Percentiles rank a stretch among this genome's conserved stretches.
Evolutionary conservation across 2,797 vertebrate species (phyloP).

Genomic region (Melanotaenia nigrans): DNA sequence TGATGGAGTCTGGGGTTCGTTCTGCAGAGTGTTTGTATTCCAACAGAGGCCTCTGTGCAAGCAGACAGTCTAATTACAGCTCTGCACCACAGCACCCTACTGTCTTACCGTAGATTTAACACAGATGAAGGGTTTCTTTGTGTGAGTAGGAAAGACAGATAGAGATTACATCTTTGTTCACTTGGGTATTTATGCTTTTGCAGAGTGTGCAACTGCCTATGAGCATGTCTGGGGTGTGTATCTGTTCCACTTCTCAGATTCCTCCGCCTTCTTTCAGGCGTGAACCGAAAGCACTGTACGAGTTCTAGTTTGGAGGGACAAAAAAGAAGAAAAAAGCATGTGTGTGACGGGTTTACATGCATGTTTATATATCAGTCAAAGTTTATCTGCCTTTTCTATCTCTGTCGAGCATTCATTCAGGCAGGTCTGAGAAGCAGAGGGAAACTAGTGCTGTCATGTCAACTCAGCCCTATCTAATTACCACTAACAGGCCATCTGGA

Average conservation of each 20-base stretch:
- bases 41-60: constrained; percentile 58
- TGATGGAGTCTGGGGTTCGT: constrained; percentile 57
- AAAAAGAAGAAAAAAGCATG: background rate
- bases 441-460: constrained; percentile 44
- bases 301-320: background rate
- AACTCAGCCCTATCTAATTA: constrained; percentile 67
- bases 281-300: constrained; percentile 18
- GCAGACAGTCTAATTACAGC: constrained; percentile 76
- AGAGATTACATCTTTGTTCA: constrained; percentile 31
- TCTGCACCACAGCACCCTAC: constrained; percentile 55
- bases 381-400: constrained; percentile 37
- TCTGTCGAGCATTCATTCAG: constrained; percentile 26
- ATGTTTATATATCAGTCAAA: constrained; percentile 50
- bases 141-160: constrained; percentile 37
- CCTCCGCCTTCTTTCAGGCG: constrained; percentile 14
- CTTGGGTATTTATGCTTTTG: constrained; percentile 17
- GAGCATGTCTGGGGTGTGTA: constrained; percentile 5
- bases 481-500: constrained; percentile 70
- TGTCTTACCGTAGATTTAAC: constrained; percentile 64
- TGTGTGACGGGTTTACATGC: constrained; percentile 18
- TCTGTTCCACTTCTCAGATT: constrained; percentile 29
- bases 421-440: constrained; percentile 11
- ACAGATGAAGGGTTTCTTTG: constrained; percentile 64
- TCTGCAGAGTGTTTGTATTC: constrained; percentile 63
- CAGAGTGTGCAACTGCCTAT: constrained; percentile 3